Percentiles rank a stretch among this genome's conserved stretches.
phyloP scores from a whole-genome alignment of 2,113 vertebrate genomes.

The Sturnira hondurensis region DNA sequence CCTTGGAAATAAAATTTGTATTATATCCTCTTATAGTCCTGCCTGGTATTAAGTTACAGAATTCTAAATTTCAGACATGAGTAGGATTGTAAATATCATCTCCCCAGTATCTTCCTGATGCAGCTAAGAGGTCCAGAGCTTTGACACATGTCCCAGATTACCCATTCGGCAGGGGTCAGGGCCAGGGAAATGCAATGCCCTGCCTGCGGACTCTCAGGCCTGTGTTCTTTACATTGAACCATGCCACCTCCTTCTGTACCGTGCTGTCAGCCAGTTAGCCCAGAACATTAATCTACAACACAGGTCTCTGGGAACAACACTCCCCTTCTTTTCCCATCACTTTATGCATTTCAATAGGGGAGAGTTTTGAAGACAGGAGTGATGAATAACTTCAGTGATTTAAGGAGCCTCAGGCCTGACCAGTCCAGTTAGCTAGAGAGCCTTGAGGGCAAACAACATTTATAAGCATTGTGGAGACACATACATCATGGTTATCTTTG shows the following conservation, averaged over 20 bases:
- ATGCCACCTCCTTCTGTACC: neutral
- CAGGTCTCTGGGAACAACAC: neutral
- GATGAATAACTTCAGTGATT: neutral
- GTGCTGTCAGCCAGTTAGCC: neutral
- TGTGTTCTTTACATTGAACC: neutral
- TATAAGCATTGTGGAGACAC: neutral
- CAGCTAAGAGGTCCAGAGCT: neutral
- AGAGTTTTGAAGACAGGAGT: neutral
- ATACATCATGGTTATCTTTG: neutral
- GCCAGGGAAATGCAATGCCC: neutral
- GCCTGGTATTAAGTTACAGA: neutral
- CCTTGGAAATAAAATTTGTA: neutral
- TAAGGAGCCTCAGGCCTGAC: neutral
- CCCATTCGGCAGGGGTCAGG: neutral
- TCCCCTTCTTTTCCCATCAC: neutral
- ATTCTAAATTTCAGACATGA: neutral
- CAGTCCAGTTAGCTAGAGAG: neutral
- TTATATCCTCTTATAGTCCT: neutral
- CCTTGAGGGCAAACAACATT: neutral
- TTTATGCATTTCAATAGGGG: neutral
- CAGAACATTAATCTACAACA: neutral
- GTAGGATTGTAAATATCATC: neutral
- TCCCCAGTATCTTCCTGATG: neutral
- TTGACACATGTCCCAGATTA: neutral
- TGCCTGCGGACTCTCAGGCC: neutral